These are phyloP conservation scores for Aphelenchoides besseyi DNA, from an alignment of 1,140 invertebrate genomes.

Conservation along the genomic window DNA sequence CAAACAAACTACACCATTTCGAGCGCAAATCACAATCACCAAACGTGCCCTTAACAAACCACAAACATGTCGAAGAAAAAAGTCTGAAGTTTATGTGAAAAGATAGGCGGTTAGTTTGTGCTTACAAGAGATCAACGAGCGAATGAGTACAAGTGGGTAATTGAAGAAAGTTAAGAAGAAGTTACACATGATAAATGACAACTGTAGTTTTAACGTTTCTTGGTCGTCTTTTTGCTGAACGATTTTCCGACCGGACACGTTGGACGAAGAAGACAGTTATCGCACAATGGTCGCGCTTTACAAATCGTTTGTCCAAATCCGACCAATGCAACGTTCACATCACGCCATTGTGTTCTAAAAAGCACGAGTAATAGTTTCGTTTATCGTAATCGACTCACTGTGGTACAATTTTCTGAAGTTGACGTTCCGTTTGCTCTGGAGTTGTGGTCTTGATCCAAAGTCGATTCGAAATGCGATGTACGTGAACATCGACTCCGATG, in stretches of 20 bases:
- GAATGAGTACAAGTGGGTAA: slow-evolving; percentile 1
- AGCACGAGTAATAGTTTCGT: background rate
- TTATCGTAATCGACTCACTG: slow-evolving; percentile 23
- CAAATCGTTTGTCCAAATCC: slow-evolving; percentile 20
- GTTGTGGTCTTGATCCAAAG: slow-evolving; percentile 47
- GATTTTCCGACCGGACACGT: background rate
- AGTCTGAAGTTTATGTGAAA: no score
- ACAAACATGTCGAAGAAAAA: no score
- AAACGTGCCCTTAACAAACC: background rate
- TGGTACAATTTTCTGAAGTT: slow-evolving; percentile 34
- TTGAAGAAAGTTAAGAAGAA: background rate
- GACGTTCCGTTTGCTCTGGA: slow-evolving; percentile 37
- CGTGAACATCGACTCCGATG: slow-evolving; percentile 52
- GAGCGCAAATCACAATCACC: background rate
- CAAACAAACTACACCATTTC: background rate
- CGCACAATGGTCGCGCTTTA: background rate
- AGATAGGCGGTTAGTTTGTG: no score
- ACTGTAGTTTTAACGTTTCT: background rate
- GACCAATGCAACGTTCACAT: slow-evolving; percentile 1
- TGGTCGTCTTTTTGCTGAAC: background rate
- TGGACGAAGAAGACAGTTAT: slow-evolving; percentile 1
- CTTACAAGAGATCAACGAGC: background rate
- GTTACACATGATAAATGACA: background rate
- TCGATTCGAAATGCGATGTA: slow-evolving; percentile 41
- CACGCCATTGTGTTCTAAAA: slow-evolving; percentile 15